A percentile compares a stretch with the other conserved stretches of the same genome.
Evolutionary conservation across 2,797 vertebrate species (phyloP).

Genomic region (Nyctalus aviator): DNA sequence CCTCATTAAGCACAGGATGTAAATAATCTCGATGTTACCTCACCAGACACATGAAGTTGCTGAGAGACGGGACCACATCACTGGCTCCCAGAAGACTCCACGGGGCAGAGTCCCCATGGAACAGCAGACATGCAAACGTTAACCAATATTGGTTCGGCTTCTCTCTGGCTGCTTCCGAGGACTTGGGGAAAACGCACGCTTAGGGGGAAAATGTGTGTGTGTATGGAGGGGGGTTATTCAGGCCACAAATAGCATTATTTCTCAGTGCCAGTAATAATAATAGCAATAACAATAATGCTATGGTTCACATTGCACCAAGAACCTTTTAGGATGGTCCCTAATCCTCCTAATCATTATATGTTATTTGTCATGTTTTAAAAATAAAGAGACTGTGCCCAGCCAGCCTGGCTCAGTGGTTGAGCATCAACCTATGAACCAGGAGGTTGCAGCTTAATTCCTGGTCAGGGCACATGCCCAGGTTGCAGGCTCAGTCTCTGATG

Average conservation of each 20-base stretch:
- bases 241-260: fast-evolving
- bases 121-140: fast-evolving
- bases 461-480: background rate
- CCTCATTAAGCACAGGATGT: constrained; percentile 1
- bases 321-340: background rate
- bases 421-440: background rate
- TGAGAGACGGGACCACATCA: background rate
- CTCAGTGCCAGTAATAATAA: fast-evolving
- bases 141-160: background rate
- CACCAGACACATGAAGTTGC: background rate
- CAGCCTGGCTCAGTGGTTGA: background rate
- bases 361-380: background rate
- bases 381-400: background rate
- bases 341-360: fast-evolving
- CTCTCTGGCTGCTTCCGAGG: fast-evolving
- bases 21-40: background rate
- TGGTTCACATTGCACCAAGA: fast-evolving
- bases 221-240: fast-evolving
- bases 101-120: fast-evolving
- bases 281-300: fast-evolving
- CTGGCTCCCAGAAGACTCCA: background rate
- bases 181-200: fast-evolving
- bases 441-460: background rate
- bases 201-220: fast-evolving
- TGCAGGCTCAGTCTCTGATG: background rate